Conservation (phyloP, 2,797 vertebrate species). For the Benthosema pterotum region DNA sequence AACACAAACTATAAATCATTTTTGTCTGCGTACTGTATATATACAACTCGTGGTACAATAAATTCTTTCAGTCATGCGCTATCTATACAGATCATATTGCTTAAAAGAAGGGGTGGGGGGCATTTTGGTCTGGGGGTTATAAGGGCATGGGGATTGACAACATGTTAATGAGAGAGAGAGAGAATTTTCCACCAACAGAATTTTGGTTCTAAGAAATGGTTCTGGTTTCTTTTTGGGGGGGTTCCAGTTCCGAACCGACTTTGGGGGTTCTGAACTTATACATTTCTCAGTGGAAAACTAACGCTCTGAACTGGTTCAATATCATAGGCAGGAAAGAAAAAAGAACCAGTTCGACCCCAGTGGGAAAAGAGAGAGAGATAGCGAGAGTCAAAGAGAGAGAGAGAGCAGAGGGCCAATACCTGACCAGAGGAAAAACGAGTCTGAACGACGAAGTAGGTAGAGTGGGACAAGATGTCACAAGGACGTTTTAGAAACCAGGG, state of each 20-base stretch:
- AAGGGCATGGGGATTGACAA: constrained; percentile 78
- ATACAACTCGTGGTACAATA: constrained; percentile 98
- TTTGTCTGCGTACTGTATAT: constrained; percentile 96
- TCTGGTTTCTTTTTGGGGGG: too few species aligned
- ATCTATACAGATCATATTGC: constrained; percentile 99
- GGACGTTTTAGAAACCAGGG: constrained; percentile 77
- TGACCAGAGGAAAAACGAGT: constrained; percentile 58
- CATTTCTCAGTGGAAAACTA: too few species aligned
- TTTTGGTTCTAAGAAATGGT: too few species aligned
- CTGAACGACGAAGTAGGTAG: constrained; percentile 21
- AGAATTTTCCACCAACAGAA: neutral
- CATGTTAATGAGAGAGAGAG: constrained; percentile 64
- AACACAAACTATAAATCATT: constrained; percentile 99
- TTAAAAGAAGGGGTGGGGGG: constrained; percentile 99
- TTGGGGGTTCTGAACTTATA: too few species aligned
- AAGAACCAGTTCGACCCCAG: too few species aligned
- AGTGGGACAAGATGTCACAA: constrained; percentile 44
- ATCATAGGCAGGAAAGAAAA: too few species aligned
- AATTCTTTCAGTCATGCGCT: constrained; percentile 99
- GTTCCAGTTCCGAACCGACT: too few species aligned
- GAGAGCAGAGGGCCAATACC: constrained; percentile 40
- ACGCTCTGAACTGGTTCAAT: too few species aligned
- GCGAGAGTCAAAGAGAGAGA: neutral
- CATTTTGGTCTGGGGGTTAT: constrained; percentile 82
- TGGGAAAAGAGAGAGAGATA: constrained; percentile 19